Conservation (phyloP, 2,888 invertebrate species). For the Ichneumoninae sp. region DNA sequence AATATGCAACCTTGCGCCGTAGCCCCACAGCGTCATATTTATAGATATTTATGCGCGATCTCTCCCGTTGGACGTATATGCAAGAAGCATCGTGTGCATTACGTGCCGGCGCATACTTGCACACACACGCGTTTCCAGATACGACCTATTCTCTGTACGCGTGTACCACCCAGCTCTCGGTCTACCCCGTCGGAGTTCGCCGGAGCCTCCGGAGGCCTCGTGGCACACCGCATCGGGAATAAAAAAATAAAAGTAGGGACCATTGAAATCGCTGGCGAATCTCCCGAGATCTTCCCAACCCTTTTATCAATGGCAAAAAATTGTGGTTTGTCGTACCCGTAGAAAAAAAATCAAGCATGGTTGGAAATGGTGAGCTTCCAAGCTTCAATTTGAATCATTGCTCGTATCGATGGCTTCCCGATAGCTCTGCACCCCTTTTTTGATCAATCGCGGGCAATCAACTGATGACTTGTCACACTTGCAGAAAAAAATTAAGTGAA, state of each 20-base stretch:
- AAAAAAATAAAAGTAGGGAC: background rate
- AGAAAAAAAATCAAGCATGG: too few relatives aligned
- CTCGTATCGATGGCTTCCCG: too few relatives aligned
- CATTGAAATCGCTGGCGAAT: conserved; percentile 35
- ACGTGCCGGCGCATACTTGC: conserved; percentile 26
- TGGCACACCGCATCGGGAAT: conserved; percentile 11
- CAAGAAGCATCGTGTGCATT: conserved; percentile 49
- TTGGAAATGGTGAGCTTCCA: too few relatives aligned
- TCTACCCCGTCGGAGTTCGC: conserved; percentile 26
- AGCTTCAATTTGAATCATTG: too few relatives aligned
- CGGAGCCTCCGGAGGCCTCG: conserved; percentile 29
- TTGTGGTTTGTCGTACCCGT: background rate
- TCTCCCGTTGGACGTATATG: conserved; percentile 70
- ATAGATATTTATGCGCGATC: conserved; percentile 79
- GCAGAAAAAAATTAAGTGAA: too few relatives aligned
- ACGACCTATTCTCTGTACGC: background rate
- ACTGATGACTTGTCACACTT: too few relatives aligned
- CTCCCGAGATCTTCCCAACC: conserved; percentile 17
- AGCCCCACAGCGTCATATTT: conserved; percentile 75
- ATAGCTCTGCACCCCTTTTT: too few relatives aligned
- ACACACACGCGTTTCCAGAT: background rate
- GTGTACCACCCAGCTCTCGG: conserved; percentile 19
- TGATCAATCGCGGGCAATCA: too few relatives aligned
- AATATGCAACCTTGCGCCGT: conserved; percentile 80
- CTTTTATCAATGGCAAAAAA: background rate